Percentiles rank a stretch among this genome's conserved stretches.
phyloP scores from a whole-genome alignment of 1,140 invertebrate genomes.

The Dreissena polymorpha region DNA sequence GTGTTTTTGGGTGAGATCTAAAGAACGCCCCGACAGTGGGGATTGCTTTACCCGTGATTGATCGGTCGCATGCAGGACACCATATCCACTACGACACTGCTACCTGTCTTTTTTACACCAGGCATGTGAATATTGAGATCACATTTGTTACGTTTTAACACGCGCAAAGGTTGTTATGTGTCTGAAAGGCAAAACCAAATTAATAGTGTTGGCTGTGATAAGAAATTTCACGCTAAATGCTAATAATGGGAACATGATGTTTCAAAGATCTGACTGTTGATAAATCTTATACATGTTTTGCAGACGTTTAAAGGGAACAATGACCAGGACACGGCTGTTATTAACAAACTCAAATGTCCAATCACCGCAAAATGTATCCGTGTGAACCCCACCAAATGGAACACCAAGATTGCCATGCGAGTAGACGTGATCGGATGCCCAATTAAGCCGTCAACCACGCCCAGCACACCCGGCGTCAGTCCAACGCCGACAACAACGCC shows the following conservation, averaged over 20 bases:
- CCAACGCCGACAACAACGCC: conserved; percentile 1
- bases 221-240: too few relatives aligned
- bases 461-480: neutral
- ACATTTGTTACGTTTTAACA: neutral
- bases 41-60: too few relatives aligned
- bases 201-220: too few relatives aligned
- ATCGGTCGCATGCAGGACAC: too few relatives aligned
- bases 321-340: conserved; percentile 59
- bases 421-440: conserved; percentile 64
- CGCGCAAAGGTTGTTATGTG: neutral
- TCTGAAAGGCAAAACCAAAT: too few relatives aligned
- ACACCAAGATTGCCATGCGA: conserved; percentile 51
- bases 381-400: conserved; percentile 58
- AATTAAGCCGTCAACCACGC: neutral
- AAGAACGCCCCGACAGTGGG: too few relatives aligned
- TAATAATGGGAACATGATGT: too few relatives aligned
- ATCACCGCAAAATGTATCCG: conserved; percentile 61
- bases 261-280: too few relatives aligned
- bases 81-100: too few relatives aligned
- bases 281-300: neutral
- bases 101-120: too few relatives aligned
- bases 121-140: neutral
- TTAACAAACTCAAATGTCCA: conserved; percentile 56
- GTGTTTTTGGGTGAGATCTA: too few relatives aligned
- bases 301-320: conserved; percentile 50